Evolutionary conservation across 2,888 invertebrate genomes (phyloP).

Genomic region (Drosophila suboccidentalis): DNA sequence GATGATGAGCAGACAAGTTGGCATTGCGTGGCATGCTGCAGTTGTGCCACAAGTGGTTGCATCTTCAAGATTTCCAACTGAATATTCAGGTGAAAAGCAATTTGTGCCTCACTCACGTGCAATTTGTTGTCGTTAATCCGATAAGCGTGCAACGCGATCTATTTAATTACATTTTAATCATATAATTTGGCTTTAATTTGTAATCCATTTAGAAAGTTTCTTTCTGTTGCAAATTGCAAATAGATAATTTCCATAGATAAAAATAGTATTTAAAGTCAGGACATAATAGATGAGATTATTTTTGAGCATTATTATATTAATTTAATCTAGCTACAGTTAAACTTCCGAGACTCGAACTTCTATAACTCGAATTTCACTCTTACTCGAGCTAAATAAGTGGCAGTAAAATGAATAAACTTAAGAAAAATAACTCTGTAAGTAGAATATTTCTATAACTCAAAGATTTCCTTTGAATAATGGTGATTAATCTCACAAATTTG

Average conservation of each 20-base stretch:
- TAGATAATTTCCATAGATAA: neutral
- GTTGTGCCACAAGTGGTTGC: constrained; percentile 41
- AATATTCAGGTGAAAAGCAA: constrained; percentile 68
- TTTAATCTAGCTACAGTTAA: too few relatives aligned
- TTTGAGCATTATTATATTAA: too few relatives aligned
- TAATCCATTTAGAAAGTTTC: neutral
- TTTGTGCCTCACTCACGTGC: constrained; percentile 52
- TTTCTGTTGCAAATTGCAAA: neutral
- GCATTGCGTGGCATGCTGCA: constrained; percentile 57
- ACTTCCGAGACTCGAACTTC: too few relatives aligned
- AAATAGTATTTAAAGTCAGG: neutral
- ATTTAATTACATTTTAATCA: constrained; percentile 11
- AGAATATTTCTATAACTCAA: too few relatives aligned
- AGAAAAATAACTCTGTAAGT: too few relatives aligned
- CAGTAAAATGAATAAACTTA: too few relatives aligned
- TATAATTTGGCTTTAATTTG: neutral
- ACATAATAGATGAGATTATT: too few relatives aligned
- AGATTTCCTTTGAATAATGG: too few relatives aligned
- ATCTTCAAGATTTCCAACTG: constrained; percentile 49
- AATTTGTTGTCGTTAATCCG: constrained; percentile 43
- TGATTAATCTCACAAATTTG: too few relatives aligned
- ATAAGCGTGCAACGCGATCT: constrained; percentile 34
- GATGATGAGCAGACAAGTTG: constrained; percentile 7
- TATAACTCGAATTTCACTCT: too few relatives aligned
- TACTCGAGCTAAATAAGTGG: too few relatives aligned